A percentile compares a stretch with the other conserved stretches of the same genome.
Conservation (phyloP, 2,797 vertebrate species). For the Euthynnus affinis region DNA sequence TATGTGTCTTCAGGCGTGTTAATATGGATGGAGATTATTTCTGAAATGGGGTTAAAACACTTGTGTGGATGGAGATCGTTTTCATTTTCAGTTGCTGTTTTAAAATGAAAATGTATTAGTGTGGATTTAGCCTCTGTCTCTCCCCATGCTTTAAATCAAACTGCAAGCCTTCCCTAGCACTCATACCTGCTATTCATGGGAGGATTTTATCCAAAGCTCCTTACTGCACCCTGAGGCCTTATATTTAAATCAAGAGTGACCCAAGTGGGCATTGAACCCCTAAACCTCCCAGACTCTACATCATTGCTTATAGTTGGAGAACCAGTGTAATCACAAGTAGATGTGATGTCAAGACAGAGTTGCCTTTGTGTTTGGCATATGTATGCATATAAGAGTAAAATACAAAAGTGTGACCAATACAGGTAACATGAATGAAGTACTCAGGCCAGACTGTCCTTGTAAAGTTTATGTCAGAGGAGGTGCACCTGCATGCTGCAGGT, state of each 20-base stretch:
- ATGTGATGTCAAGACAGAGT: constrained; percentile 15
- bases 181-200: constrained; percentile 42
- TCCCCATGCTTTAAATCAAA: constrained; percentile 22
- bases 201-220: constrained; percentile 58
- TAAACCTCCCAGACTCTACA: not conserved
- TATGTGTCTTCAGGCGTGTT: no score
- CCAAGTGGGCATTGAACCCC: constrained; percentile 8
- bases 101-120: no score
- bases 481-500: constrained; percentile 17
- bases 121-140: constrained; percentile 3
- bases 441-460: constrained; percentile 35
- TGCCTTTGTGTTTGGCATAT: constrained; percentile 14
- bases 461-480: constrained; percentile 10
- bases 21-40: no score
- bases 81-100: no score
- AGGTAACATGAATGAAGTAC: constrained; percentile 19
- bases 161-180: constrained; percentile 38
- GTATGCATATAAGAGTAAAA: not conserved
- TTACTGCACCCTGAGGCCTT: constrained; percentile 33
- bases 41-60: no score
- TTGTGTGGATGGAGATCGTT: no score
- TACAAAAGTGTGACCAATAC: constrained; percentile 5
- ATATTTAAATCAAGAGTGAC: constrained; percentile 10
- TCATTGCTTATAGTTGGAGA: not conserved
- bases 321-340: not conserved